These are phyloP conservation scores for Sitta carolinensis DNA, from an alignment of 2,797 vertebrate genomes.

Conservation along the genomic window DNA sequence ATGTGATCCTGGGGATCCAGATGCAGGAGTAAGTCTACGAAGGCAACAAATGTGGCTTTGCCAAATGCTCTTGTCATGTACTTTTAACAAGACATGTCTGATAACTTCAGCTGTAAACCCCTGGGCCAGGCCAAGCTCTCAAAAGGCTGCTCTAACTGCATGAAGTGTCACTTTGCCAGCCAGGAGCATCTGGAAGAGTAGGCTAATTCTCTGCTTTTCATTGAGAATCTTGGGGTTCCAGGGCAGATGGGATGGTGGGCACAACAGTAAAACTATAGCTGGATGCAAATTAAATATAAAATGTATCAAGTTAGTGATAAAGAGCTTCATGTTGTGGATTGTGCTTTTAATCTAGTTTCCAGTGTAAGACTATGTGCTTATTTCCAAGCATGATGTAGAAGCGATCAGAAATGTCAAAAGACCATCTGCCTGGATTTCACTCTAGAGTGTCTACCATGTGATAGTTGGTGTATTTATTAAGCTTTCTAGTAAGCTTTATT, in stretches of 20 bases:
- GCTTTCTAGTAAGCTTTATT: not conserved
- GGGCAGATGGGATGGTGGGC: not conserved
- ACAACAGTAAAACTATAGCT: not conserved
- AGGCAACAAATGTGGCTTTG: not conserved
- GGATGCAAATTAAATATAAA: not conserved
- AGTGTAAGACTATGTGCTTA: not conserved
- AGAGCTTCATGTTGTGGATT: not conserved
- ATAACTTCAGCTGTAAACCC: not conserved
- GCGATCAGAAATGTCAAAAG: not conserved
- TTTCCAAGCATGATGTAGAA: not conserved
- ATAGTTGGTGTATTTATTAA: not conserved
- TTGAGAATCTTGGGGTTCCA: not conserved
- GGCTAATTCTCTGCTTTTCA: not conserved
- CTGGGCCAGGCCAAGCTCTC: not conserved
- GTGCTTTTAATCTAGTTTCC: not conserved
- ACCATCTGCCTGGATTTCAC: slow-evolving; percentile 13
- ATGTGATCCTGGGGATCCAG: not conserved
- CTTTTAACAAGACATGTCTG: not conserved
- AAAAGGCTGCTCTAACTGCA: not conserved
- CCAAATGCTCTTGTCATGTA: not conserved
- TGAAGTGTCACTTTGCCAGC: not conserved
- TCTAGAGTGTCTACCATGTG: not conserved
- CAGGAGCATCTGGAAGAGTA: not conserved
- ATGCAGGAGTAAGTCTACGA: not conserved
- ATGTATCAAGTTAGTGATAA: not conserved